phyloP scores from a whole-genome alignment of 2,888 invertebrate genomes.

The Cyaniris semiargus region DNA sequence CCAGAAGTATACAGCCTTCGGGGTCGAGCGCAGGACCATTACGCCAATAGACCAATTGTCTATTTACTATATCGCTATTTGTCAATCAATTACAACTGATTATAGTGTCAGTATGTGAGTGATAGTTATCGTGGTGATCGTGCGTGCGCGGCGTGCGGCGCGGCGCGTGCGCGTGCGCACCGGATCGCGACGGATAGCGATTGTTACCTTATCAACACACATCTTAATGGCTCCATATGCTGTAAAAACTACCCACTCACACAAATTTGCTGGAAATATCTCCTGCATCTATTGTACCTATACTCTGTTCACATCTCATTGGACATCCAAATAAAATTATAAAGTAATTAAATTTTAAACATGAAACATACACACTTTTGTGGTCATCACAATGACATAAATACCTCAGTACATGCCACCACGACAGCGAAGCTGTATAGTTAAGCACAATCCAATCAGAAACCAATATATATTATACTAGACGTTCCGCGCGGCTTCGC shows the following conservation, averaged over 20 bases:
- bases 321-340: too few relatives aligned
- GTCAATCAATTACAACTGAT: constrained; percentile 2
- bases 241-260: constrained; percentile 22
- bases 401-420: too few relatives aligned
- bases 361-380: too few relatives aligned
- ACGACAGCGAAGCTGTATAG: too few relatives aligned
- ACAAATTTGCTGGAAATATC: background rate
- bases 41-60: background rate
- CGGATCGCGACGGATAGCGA: constrained; percentile 38
- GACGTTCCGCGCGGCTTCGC: too few relatives aligned
- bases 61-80: background rate
- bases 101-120: constrained; percentile 13
- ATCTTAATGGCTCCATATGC: constrained; percentile 15
- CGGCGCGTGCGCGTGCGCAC: constrained; percentile 43
- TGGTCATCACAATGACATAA: too few relatives aligned
- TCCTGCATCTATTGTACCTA: background rate
- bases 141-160: constrained; percentile 4
- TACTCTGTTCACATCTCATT: too few relatives aligned
- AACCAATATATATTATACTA: too few relatives aligned
- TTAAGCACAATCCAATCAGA: too few relatives aligned
- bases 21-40: background rate
- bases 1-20: background rate
- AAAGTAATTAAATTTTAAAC: too few relatives aligned
- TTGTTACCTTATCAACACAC: background rate
- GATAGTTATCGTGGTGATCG: constrained; percentile 9